Percentiles rank a stretch among this genome's conserved stretches.
phyloP scores from a whole-genome alignment of 2,888 invertebrate genomes.

The Harpalus rufipes region DNA sequence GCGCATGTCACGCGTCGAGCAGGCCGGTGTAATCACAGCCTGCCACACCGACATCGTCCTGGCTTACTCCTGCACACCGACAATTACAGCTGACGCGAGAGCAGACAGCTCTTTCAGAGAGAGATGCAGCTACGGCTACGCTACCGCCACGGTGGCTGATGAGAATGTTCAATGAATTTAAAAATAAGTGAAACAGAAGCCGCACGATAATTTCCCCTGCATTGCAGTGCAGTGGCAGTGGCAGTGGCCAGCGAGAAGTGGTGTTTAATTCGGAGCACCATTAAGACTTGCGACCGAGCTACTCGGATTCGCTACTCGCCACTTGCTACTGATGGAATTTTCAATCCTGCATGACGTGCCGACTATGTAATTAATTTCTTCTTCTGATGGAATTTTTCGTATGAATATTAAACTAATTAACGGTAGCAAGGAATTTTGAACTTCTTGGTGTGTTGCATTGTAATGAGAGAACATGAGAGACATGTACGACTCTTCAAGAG shows the following conservation, averaged over 20 bases:
- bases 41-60: conserved; percentile 65
- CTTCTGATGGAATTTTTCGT: conserved; percentile 44
- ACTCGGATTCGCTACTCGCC: conserved; percentile 42
- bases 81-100: conserved; percentile 64
- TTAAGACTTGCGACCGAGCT: conserved; percentile 5
- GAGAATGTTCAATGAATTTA: conserved; percentile 65
- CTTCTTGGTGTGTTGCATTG: conserved; percentile 24
- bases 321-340: conserved; percentile 51
- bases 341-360: conserved; percentile 39
- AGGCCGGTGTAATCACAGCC: conserved; percentile 67
- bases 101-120: conserved; percentile 38
- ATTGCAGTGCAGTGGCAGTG: too few species aligned
- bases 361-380: conserved; percentile 59
- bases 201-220: conserved; percentile 57
- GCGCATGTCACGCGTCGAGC: conserved; percentile 72
- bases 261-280: conserved; percentile 55
- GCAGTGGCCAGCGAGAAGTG: conserved; percentile 51
- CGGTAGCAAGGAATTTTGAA: conserved; percentile 17
- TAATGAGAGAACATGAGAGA: conserved; percentile 12
- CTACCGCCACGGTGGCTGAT: conserved; percentile 56
- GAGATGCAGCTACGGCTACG: background rate
- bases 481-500: background rate
- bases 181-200: conserved; percentile 62
- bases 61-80: conserved; percentile 61
- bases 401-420: conserved; percentile 65